Base-by-base conservation (phyloP, 1,140 invertebrate species). In the Battus philenor region DNA sequence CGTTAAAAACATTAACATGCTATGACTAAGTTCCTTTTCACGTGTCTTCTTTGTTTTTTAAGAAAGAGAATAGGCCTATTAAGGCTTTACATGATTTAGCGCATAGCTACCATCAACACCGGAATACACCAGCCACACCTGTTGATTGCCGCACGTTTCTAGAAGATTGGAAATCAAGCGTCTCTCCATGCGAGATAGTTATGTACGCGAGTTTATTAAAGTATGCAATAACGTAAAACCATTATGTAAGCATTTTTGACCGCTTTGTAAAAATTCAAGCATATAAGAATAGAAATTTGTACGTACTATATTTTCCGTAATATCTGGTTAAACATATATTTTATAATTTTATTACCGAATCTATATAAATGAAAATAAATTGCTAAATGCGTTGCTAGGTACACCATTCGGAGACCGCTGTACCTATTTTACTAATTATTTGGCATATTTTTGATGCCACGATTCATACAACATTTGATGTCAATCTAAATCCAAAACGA, bases 141-240 rank as follows among this genome's bases (percentile, higher is more conserved):
- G 34, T 29, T 34, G 6, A 41, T 49, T 43, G 46, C 36, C 32
- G 33, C 12, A 52, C 43, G 55, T 56, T 52, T 56, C 45, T 59
- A 57, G 45, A n/a, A n/a, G n/a, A n/a, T n/a, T 57, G 50, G 44
- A 54, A 63, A 65, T 61, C 47, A 59, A 64, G 59, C 54, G 59
- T 57, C 55, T 51, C 39, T 49, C 49, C 38, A 55, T 46, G 48
- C 39, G 44, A 52, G 46, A 50, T 47, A 51, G 48, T 52, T 30
- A 16, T 51, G 47, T 20, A 56, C 47, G 54, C 47, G 31, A 58
- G 44, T 54, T 20, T 43, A 44, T 18, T 24, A 44, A 8, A 36
- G 41, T 33, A 31, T 51, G 30, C 8, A 41, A 27, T 16, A 15
- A 17, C 29, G 38, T 27, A 13, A 29, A 29, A 17, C 29, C 22